phyloP scores from a whole-genome alignment of 2,888 invertebrate species.

The Argyresthia albistria region DNA sequence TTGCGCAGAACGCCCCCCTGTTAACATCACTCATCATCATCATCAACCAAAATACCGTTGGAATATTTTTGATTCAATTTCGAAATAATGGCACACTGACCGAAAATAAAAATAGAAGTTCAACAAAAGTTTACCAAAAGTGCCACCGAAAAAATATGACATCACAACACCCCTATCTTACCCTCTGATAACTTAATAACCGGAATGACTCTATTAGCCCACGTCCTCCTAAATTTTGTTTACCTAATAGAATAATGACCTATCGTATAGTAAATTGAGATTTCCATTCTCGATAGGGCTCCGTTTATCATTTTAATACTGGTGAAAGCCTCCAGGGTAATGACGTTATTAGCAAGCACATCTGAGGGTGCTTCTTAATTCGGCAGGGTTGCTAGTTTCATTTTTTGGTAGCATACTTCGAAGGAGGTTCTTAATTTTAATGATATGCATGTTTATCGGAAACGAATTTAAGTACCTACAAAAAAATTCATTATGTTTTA shows the following conservation, averaged over 20 bases:
- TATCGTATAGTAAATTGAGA: constrained; percentile 70
- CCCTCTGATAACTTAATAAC: constrained; percentile 30
- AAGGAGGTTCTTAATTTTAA: no score
- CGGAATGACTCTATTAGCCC: constrained; percentile 62
- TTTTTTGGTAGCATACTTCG: no score
- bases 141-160: no score
- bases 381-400: neutral
- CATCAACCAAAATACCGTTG: no score
- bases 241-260: constrained; percentile 70
- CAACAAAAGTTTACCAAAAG: no score
- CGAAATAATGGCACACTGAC: no score
- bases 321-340: constrained; percentile 26
- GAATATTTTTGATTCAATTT: no score
- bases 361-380: neutral
- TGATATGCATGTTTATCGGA: no score
- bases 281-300: constrained; percentile 63
- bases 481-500: no score
- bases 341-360: constrained; percentile 43
- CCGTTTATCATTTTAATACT: constrained; percentile 69
- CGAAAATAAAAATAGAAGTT: neutral
- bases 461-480: no score
- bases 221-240: constrained; percentile 43
- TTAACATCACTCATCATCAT: no score
- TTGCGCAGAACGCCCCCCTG: no score
- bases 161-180: constrained; percentile 27